Percentiles rank a stretch among this genome's conserved stretches.
Evolutionary conservation across 2,113 vertebrate species (phyloP).

Genomic region (Clarias gariepinus): DNA sequence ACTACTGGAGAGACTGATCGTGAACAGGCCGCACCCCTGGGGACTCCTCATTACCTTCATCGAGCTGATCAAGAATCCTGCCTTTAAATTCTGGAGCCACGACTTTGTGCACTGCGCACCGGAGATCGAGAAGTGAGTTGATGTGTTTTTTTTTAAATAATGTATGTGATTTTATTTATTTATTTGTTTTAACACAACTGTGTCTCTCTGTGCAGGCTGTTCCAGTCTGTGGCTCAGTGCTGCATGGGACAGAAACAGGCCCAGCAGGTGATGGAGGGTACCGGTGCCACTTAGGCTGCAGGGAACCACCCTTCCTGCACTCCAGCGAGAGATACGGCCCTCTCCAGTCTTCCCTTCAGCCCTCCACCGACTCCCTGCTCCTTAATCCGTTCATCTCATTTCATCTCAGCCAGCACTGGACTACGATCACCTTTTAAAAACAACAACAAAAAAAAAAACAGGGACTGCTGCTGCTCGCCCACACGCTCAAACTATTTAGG

Average conservation of each 20-base stretch:
- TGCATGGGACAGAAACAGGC: conserved; percentile 99
- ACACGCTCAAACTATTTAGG: conserved; percentile 48
- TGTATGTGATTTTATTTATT: not conserved
- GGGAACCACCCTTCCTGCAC: conserved; percentile 58
- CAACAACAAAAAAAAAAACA: conserved; percentile 34
- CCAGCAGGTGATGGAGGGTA: conserved; percentile 99
- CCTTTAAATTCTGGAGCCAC: conserved; percentile 99
- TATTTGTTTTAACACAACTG: not conserved
- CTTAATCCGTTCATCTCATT: conserved; percentile 49
- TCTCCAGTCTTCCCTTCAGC: conserved; percentile 42
- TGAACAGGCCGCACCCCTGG: conserved; percentile 99
- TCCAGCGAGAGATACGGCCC: conserved; percentile 58
- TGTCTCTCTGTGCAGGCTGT: conserved; percentile 77
- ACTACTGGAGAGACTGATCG: conserved; percentile 95
- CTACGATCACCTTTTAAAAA: conserved; percentile 42
- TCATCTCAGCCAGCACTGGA: conserved; percentile 77
- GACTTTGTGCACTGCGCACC: conserved; percentile 99
- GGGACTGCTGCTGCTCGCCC: conserved; percentile 56
- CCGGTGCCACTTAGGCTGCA: conserved; percentile 89
- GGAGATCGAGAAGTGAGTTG: conserved; percentile 95
- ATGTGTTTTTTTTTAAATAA: not conserved
- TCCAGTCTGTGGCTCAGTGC: conserved; percentile 98
- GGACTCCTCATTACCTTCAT: conserved; percentile 99
- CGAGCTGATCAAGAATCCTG: conserved; percentile 98
- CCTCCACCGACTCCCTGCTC: conserved; percentile 53